Conservation (phyloP, 2,113 vertebrate genomes). For the Silurus meridionalis region DNA sequence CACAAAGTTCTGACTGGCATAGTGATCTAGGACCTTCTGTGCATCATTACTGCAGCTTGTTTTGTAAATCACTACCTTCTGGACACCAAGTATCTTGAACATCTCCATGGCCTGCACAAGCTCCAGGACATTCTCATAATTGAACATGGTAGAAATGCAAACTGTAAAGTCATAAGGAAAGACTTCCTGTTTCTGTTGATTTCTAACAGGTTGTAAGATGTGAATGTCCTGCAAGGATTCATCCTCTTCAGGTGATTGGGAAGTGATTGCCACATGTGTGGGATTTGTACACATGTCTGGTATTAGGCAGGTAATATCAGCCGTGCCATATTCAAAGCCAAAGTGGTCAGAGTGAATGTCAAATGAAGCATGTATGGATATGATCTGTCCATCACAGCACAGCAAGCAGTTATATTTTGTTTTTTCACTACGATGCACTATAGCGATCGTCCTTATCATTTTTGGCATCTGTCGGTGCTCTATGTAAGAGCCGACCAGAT, state of each 20-base stretch:
- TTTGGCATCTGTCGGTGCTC: background rate
- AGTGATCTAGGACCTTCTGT: conserved; percentile 70
- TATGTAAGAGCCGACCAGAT: conserved; percentile 35
- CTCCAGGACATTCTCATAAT: background rate
- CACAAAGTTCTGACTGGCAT: conserved; percentile 56
- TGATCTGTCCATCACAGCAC: conserved; percentile 30
- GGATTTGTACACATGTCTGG: conserved; percentile 1
- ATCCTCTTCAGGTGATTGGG: background rate
- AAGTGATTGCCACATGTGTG: conserved; percentile 49
- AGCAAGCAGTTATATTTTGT: conserved; percentile 44
- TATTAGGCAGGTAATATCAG: conserved; percentile 52
- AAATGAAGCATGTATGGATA: background rate
- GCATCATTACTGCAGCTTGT: conserved; percentile 66
- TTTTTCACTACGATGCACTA: conserved; percentile 37
- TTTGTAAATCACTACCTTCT: conserved; percentile 71
- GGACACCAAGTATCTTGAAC: conserved; percentile 70
- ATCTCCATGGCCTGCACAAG: conserved; percentile 63
- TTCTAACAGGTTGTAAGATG: conserved; percentile 60
- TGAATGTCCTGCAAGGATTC: background rate
- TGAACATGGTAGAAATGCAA: conserved; percentile 52
- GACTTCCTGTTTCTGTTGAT: conserved; percentile 52
- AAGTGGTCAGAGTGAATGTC: conserved; percentile 66
- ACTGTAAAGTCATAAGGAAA: conserved; percentile 61
- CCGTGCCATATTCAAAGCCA: conserved; percentile 64
- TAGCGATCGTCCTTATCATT: conserved; percentile 44